Evolutionary conservation across 2,888 invertebrate genomes (phyloP).

Genomic region (Callyntrura sp.): DNA sequence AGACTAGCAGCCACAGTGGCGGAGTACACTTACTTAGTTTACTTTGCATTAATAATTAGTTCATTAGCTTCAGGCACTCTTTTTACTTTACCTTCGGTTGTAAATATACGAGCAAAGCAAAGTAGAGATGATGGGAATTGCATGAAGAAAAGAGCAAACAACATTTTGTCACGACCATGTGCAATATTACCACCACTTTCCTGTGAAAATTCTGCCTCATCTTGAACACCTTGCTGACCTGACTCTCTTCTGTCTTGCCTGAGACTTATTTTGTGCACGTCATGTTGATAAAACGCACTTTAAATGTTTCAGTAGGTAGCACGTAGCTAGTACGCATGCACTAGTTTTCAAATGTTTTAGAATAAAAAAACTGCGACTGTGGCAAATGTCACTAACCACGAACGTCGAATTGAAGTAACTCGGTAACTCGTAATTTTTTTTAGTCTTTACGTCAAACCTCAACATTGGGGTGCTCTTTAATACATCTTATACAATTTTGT

Average conservation of each 20-base stretch:
- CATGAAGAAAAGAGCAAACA: constrained; percentile 58
- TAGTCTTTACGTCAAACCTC: not conserved
- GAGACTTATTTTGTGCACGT: constrained; percentile 52
- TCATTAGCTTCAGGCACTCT: constrained; percentile 66
- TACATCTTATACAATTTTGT: too few species aligned
- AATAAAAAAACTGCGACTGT: constrained; percentile 11
- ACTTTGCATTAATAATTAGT: constrained; percentile 66
- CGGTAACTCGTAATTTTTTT: not conserved
- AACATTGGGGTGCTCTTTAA: not conserved
- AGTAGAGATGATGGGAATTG: constrained; percentile 60
- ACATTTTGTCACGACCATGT: constrained; percentile 56
- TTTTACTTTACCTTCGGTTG: too few species aligned
- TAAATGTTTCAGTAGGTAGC: constrained; percentile 28
- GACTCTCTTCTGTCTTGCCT: too few species aligned
- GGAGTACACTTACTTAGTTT: too few species aligned
- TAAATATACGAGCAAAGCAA: not conserved
- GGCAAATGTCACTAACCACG: constrained; percentile 17
- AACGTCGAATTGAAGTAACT: too few species aligned
- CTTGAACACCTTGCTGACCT: constrained; percentile 44
- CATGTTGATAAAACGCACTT: not conserved
- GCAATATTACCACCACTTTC: constrained; percentile 62
- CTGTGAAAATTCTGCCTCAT: constrained; percentile 70
- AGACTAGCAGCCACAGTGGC: too few species aligned
- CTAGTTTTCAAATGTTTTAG: not conserved
- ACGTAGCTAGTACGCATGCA: not conserved